Evolutionary conservation across 2,797 vertebrate species (phyloP).

Genomic region (Crenichthys baileyi): DNA sequence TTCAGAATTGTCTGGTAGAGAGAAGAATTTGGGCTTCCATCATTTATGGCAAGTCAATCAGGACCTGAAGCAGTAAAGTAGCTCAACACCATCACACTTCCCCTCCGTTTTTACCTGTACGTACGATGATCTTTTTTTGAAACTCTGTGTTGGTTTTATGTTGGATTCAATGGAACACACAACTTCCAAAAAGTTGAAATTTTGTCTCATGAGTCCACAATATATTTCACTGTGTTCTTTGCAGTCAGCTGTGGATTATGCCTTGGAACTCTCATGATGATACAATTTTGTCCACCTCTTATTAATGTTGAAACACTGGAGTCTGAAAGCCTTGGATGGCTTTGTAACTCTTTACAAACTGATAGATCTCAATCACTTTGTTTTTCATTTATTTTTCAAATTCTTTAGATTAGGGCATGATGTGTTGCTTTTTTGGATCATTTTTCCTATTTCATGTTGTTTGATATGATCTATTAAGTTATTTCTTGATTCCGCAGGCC

Average conservation of each 20-base stretch:
- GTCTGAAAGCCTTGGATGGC: no score
- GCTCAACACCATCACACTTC: not conserved
- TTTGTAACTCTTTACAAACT: no score
- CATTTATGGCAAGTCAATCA: not conserved
- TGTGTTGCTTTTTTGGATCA: no score
- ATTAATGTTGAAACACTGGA: not conserved
- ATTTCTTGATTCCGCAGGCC: not conserved
- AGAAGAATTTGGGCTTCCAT: not conserved
- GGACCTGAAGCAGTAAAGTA: not conserved
- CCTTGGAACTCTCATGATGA: not conserved
- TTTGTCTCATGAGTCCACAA: not conserved
- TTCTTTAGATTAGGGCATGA: no score
- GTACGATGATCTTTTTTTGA: no score
- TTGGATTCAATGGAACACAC: no score
- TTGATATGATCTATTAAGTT: not conserved
- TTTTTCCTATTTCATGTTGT: no score
- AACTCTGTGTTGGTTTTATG: no score
- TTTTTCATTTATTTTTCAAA: no score
- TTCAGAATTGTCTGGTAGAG: not conserved
- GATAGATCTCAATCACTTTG: no score
- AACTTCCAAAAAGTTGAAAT: no score
- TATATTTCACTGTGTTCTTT: not conserved
- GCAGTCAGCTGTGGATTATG: not conserved
- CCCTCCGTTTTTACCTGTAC: not conserved
- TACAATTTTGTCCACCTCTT: not conserved